phyloP scores from a whole-genome alignment of 2,113 vertebrate species.

The Sceloporus tristichus region DNA sequence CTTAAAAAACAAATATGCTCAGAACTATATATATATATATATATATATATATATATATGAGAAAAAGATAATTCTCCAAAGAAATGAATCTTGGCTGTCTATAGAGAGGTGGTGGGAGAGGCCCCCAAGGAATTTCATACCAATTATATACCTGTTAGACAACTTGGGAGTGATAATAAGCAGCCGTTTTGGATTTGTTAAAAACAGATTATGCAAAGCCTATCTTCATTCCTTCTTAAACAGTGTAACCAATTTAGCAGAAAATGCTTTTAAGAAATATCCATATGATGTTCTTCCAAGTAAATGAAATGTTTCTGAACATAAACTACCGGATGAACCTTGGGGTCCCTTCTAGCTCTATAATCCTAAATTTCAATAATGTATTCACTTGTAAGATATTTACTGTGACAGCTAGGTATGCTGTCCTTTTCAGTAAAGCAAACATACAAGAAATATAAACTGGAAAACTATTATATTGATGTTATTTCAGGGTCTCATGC shows the following conservation, averaged over 20 bases:
- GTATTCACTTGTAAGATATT: slow-evolving; percentile 33
- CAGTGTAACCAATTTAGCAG: slow-evolving; percentile 13
- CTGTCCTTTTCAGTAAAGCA: slow-evolving; percentile 11
- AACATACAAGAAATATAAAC: background rate
- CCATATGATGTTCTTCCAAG: background rate
- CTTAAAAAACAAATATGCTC: background rate
- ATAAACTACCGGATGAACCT: slow-evolving; percentile 12
- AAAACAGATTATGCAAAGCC: background rate
- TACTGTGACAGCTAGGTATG: slow-evolving; percentile 27
- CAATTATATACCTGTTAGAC: slow-evolving; percentile 37
- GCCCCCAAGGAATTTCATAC: slow-evolving; percentile 22
- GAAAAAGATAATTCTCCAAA: background rate
- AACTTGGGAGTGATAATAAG: slow-evolving; percentile 14
- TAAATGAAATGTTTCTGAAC: background rate
- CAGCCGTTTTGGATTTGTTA: slow-evolving; percentile 1
- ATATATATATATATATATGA: too few relatives aligned
- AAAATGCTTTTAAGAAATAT: background rate
- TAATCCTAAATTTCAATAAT: background rate
- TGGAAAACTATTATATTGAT: slow-evolving; percentile 17
- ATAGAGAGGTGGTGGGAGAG: background rate
- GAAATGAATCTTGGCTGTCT: slow-evolving; percentile 4
- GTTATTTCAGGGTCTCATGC: background rate
- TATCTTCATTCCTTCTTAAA: slow-evolving; percentile 15
- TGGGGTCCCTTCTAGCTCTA: slow-evolving; percentile 44
- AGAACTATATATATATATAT: too few relatives aligned